A percentile compares a stretch with the other conserved stretches of the same genome.
phyloP scores from a whole-genome alignment of 2,113 vertebrate genomes.

The Syrrhaptes paradoxus region DNA sequence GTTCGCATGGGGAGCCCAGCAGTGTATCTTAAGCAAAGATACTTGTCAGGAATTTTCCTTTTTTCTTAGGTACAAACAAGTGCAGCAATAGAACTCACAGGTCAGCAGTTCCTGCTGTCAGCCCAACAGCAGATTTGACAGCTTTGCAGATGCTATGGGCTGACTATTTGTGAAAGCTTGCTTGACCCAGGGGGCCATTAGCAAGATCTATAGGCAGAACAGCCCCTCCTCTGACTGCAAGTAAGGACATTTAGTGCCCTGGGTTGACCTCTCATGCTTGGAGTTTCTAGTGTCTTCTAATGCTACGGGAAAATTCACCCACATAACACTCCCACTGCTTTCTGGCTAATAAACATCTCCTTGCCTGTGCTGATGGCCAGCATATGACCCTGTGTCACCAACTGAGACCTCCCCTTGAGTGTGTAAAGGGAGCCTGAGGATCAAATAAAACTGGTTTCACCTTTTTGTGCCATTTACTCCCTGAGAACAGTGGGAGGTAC shows the following conservation, averaged over 20 bases:
- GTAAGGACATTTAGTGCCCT: background rate
- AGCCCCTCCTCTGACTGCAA: background rate
- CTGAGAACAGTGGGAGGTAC: background rate
- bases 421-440: background rate
- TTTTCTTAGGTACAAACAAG: background rate
- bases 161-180: constrained; percentile 1
- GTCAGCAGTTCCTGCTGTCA: background rate
- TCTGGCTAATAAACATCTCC: background rate
- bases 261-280: background rate
- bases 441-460: background rate
- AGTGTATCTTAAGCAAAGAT: background rate
- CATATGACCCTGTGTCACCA: background rate
- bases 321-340: background rate
- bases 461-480: background rate
- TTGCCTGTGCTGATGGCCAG: background rate
- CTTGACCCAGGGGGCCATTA: constrained; percentile 55
- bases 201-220: background rate
- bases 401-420: background rate
- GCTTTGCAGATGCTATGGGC: background rate
- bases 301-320: background rate
- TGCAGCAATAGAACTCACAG: background rate
- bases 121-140: background rate
- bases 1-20: background rate
- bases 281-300: background rate
- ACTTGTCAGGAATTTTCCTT: background rate